Evolutionary conservation across 2,113 vertebrate genomes (phyloP).

Genomic region (Potamarius usumacintae): DNA sequence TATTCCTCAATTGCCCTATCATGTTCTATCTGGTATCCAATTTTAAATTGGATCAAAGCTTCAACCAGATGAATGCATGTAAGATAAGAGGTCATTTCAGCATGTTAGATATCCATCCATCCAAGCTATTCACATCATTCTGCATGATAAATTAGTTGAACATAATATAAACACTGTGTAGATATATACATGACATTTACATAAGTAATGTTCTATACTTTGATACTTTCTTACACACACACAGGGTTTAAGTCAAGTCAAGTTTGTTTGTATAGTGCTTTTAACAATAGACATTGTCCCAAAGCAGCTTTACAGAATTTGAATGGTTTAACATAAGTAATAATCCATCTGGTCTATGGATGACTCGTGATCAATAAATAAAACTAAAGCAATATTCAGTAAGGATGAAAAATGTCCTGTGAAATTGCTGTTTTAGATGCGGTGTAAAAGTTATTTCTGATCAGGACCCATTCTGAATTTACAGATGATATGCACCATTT

Average conservation of each 20-base stretch:
- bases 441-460: not conserved
- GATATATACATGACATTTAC: not conserved
- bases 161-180: not conserved
- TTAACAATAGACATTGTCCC: too few species aligned
- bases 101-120: not conserved
- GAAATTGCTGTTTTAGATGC: not conserved
- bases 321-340: not conserved
- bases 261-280: too few species aligned
- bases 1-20: not conserved
- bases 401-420: not conserved
- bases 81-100: not conserved
- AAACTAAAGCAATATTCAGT: not conserved
- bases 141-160: not conserved
- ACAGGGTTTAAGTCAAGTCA: not conserved
- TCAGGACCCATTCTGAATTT: not conserved
- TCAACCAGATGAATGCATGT: not conserved
- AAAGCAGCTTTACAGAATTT: too few species aligned
- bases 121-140: not conserved
- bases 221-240: not conserved
- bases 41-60: not conserved
- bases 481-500: not conserved
- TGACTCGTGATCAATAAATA: not conserved
- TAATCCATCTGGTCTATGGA: too few species aligned
- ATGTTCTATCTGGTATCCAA: not conserved
- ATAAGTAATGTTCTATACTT: not conserved